Evolutionary conservation across 2,797 vertebrate species (phyloP), one percentile per base, ranked within the genome.

Genomic region (Hylomyscus alleni): DNA sequence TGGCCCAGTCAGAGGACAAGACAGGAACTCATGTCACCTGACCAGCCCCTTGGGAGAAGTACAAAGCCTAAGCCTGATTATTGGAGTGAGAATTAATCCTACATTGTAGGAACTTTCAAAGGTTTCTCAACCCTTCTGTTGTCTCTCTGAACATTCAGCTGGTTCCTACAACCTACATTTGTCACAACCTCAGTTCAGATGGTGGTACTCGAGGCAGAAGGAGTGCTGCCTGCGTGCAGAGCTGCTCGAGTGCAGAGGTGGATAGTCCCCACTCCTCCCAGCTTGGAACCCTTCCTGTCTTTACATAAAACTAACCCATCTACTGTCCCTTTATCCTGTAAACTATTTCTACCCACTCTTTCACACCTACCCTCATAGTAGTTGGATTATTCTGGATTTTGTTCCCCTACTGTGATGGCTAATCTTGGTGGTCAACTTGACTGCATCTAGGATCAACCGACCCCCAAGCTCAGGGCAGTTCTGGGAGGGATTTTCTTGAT

Each of bases 191-290:
- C 29, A 58, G 10, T 47, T 75, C 72, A 78, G 47, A 24, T 34
- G 47, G 31, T 22, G 34, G 6, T 31, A 1, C 37, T 13, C 34
- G 40, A 22, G 65, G 47, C 9, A 6, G 13, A n/a, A 47, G 44
- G 50, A 26, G 44, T 1, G 2, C 0, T 22, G 3, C 17, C 13
- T 17, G 24, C 0, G 0, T 12, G 4, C 11, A 50, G 85, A 76
- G 11, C n/a, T n/a, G n/a, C n/a, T n/a, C n/a, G n/a, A n/a, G 0
- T 12, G 4, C 11, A 50, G 85, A 76, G 11, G 2, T 13, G 17
- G 12, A 29, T 0, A 20, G 60, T 14, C 6, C 31, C 29, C 47
- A 78, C 17, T 34, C 73, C 4, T 19, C 12, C 24, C 50, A 34
- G 4, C 58, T 54, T 73, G 88, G 90, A 76, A 47, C 60, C n/a